Evolutionary conservation across 92 coral and sea anemone species (phyloP), one percentile per base, ranked within the genome.

Genomic region (Bergia puertoricense): DNA sequence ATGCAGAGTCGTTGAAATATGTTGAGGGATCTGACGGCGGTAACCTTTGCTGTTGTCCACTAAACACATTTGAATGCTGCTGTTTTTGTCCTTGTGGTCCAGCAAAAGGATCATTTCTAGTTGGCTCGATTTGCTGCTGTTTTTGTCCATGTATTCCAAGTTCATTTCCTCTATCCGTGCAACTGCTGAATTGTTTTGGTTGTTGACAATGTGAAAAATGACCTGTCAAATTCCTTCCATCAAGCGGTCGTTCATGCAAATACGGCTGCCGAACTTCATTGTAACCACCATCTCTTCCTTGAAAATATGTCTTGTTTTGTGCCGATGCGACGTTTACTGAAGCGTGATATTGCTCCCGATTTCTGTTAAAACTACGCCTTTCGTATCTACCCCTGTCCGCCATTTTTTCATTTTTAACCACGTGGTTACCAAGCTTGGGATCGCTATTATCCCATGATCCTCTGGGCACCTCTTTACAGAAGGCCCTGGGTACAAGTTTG

Each of bases 401-500:
- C 87, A 84, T 84, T 69, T 84, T 84, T n/a, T 42, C 0, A 65
- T 82, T 44, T 22, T 14, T 36, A 22, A 4, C 48, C 74, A 82
- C 51, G 76, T 82, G 76, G 86, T 66, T 82, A 82, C 86, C 76
- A 66, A 82, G 86, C 74, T 66, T n/a, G 67, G 13, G 48, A 1
- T 9, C 22, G 14, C 57, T 15, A 51, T 7, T 30, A 51, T 82
- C 77, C 86, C 86, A 82, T 68, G 86, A 68, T 67, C 14, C 86
- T 43, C 43, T 82, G 85, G 40, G 73, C 45, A 7, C 18, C 82
- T 13, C 20, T 56, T 20, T 62, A 51, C 57, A 62, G 23, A 62
- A 14, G 45, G 45, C 77, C 77, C 77, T 74, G 77, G 77, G 45
- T 4, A 74, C 77, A 22, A 74, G 45, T 43, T 38, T 42, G 78